phyloP scores from a whole-genome alignment of 2,888 invertebrate species.

The Coelogynopora nodosa region DNA sequence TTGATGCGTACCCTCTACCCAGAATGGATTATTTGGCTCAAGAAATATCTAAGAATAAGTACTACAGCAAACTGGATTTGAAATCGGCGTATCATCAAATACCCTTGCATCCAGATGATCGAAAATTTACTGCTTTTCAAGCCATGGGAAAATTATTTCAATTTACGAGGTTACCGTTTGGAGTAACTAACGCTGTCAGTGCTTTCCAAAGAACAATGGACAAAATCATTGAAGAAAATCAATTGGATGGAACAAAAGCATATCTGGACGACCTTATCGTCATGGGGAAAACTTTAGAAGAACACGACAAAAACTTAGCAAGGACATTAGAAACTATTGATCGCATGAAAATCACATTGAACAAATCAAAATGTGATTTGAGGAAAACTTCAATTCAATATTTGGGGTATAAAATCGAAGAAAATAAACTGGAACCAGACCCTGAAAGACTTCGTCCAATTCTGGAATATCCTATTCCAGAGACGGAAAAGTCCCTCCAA shows the following conservation, averaged over 20 bases:
- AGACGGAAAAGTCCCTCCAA: neutral
- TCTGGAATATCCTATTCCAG: neutral
- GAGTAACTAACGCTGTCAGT: constrained; percentile 20
- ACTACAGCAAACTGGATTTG: neutral
- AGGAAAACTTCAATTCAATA: too few relatives aligned
- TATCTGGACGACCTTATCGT: neutral
- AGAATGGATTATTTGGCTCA: neutral
- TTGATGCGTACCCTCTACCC: neutral
- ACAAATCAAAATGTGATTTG: too few relatives aligned
- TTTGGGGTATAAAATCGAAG: neutral
- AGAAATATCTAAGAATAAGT: neutral
- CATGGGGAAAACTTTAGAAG: neutral
- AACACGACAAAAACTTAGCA: neutral
- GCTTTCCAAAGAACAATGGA: constrained; percentile 30
- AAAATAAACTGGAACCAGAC: neutral
- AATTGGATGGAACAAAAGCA: neutral
- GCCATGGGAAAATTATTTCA: constrained; percentile 25
- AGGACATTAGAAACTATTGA: too few relatives aligned
- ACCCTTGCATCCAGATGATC: neutral
- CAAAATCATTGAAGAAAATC: neutral
- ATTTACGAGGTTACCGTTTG: neutral
- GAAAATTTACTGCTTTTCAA: neutral
- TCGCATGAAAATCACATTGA: too few relatives aligned
- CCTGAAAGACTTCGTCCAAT: neutral
- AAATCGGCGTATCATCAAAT: constrained; percentile 14